Conservation (phyloP, 2,113 vertebrate species). For the Progne subis region DNA sequence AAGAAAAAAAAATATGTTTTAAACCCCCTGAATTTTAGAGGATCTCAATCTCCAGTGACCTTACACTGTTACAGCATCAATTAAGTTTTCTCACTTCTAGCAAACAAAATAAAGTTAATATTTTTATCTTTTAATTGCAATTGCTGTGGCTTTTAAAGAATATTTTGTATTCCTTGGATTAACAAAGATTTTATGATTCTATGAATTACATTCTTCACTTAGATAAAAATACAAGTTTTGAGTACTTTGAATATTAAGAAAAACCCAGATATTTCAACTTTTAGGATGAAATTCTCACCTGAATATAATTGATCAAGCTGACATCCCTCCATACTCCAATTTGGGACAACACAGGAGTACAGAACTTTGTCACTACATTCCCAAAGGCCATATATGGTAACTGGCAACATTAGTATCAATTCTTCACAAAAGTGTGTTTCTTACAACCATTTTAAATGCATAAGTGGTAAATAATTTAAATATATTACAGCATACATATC, state of each 20-base stretch:
- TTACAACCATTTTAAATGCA: conserved; percentile 9
- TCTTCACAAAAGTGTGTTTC: background rate
- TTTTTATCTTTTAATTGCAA: background rate
- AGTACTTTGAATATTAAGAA: background rate
- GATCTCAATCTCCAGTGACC: background rate
- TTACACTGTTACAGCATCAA: background rate
- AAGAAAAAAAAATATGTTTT: background rate
- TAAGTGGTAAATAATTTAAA: conserved; percentile 8
- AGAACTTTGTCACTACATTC: background rate
- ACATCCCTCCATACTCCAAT: background rate
- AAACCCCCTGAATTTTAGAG: background rate
- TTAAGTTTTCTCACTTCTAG: background rate
- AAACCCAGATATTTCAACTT: background rate
- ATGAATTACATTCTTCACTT: background rate
- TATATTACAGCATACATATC: background rate
- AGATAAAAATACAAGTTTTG: background rate
- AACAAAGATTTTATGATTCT: background rate
- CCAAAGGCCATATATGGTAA: background rate
- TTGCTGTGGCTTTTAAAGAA: background rate
- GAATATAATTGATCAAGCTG: background rate
- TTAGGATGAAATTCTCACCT: background rate
- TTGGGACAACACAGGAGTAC: background rate
- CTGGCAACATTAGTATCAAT: background rate
- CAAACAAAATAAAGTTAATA: background rate
- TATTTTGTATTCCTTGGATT: background rate